A percentile compares a stretch with the other conserved stretches of the same genome.
These are phyloP conservation scores for Agonopterix arenella DNA, from an alignment of 2,888 invertebrate species.

Conservation along the genomic window DNA sequence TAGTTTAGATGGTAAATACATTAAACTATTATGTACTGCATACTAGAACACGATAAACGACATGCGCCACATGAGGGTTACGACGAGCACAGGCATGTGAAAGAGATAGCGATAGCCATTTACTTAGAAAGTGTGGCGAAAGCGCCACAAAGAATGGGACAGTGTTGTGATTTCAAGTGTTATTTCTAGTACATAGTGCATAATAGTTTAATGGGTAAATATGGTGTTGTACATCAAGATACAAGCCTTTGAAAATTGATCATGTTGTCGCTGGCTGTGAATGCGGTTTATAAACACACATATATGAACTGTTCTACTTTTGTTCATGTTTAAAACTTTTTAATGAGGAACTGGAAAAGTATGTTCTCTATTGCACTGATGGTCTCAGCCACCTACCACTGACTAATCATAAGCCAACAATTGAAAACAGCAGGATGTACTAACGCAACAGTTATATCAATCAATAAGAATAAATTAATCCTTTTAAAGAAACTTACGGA, in stretches of 20 bases:
- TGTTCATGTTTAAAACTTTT: slow-evolving; percentile 32
- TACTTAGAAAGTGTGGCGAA: no score
- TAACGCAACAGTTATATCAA: slow-evolving; percentile 38
- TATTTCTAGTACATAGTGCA: no score
- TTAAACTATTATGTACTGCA: no score
- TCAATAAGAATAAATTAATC: slow-evolving; percentile 64
- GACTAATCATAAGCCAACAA: neutral
- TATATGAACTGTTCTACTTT: slow-evolving; percentile 47
- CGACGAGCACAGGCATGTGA: no score
- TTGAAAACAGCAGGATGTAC: slow-evolving; percentile 46
- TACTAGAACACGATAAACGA: no score
- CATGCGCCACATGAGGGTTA: no score
- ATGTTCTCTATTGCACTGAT: slow-evolving; percentile 6
- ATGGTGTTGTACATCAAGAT: slow-evolving; percentile 5
- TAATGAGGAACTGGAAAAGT: neutral
- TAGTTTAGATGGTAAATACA: no score
- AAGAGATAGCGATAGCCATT: no score
- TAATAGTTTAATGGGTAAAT: no score
- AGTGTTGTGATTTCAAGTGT: no score
- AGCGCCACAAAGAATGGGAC: no score
- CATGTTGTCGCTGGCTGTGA: slow-evolving; percentile 46
- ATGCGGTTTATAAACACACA: slow-evolving; percentile 63
- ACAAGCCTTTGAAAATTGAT: slow-evolving; percentile 53
- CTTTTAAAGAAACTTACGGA: slow-evolving; percentile 80
- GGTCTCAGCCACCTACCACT: neutral